Evolutionary conservation across 2,888 invertebrate species (phyloP), one percentile per base, ranked within the genome.

Genomic region (Julus scanicus): DNA sequence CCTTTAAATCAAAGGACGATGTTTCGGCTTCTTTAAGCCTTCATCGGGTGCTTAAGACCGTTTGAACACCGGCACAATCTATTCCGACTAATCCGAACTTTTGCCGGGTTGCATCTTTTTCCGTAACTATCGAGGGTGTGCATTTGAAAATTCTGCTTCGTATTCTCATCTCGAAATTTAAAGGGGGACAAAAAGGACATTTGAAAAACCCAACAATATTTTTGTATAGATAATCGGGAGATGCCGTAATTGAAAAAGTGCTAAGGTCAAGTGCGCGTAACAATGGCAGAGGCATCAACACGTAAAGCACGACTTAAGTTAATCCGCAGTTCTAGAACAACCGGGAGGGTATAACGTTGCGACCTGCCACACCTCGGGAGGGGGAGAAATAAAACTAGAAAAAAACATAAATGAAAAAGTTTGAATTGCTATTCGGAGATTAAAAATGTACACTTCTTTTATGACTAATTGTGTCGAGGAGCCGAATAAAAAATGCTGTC

Each of bases 371-470:
- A 17, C 17, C 13, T 53, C 53, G 13, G 9, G 15, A 13, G 53
- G 53, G 15, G 53, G 53, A 3, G 15, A 17, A 53, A 13, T 3
- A 53, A 53, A 53, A 53, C 13, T 13, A 53, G 3, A 53, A 9
- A 8, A 53, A 13, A 53, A 53, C 9, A 17, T 13, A 53, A 53
- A 44, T 8, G 5, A 8, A 44, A 44, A 44, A 8, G 44, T 15
- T 17, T 11, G 6, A 53, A 63, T 63, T 17, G 63, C 63, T 71
- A 20, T 29, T 29, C 29, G 9, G 29, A 29, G 71, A 71, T 71
- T 71, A 71, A 80, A 80, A 80, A 80, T 80, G 80, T 80, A 80
- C 80, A 80, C 29, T 80, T 80, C 80, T 80, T 80, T 80, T 80
- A 80, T 80, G 80, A 80, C 80, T 80, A 80, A 80, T 80, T 37